Evolutionary conservation across 2,113 vertebrate species (phyloP).

Genomic region (Tursiops truncatus): DNA sequence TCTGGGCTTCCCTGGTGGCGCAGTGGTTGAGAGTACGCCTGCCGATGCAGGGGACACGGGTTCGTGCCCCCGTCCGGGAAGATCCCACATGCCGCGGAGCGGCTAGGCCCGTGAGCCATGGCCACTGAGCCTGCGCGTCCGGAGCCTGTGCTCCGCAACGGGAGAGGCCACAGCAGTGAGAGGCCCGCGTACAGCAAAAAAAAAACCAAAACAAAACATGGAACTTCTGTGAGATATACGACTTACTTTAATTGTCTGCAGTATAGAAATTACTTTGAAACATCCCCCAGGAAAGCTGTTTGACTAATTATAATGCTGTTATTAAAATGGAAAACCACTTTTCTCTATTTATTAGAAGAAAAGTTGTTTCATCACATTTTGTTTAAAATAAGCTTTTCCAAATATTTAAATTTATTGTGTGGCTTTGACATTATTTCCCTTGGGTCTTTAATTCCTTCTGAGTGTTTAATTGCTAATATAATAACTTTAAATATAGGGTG

Average conservation of each 20-base stretch:
- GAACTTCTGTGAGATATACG: neutral
- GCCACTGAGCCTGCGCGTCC: too few species aligned
- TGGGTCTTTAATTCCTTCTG: slow-evolving; percentile 29
- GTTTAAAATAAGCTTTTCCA: neutral
- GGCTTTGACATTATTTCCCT: neutral
- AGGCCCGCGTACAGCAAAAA: too few species aligned
- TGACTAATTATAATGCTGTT: neutral
- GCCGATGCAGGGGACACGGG: too few species aligned
- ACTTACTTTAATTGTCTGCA: neutral
- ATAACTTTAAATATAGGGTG: slow-evolving; percentile 10
- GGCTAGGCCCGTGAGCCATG: too few species aligned
- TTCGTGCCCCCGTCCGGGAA: too few species aligned
- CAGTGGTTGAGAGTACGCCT: too few species aligned
- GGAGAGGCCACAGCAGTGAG: too few species aligned
- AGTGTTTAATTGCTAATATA: slow-evolving; percentile 20
- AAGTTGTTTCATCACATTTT: neutral
- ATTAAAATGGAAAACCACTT: neutral
- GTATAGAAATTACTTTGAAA: slow-evolving; percentile 1
- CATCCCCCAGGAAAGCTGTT: neutral
- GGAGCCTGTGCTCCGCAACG: too few species aligned
- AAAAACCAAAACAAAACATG: neutral
- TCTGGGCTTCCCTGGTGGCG: neutral
- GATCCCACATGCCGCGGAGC: too few species aligned
- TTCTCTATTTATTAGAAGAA: neutral
- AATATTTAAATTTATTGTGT: neutral